Base-by-base conservation (phyloP, 2,888 invertebrate species). In the Tridacna gigas region DNA sequence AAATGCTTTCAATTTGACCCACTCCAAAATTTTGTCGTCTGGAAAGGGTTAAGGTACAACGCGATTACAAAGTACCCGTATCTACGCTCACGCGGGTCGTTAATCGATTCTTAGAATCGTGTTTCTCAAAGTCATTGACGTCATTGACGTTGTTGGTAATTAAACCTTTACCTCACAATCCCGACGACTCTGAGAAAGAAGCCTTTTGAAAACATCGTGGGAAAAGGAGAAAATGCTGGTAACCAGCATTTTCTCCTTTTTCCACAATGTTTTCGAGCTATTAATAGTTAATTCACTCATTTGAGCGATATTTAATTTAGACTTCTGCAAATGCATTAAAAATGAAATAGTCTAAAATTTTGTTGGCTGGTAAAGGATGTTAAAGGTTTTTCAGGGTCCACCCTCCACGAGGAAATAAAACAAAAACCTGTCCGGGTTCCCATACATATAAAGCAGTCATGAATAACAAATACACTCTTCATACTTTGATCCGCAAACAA, bases 121-220 rank as follows among this genome's bases (percentile, higher is more conserved):
- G 37, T 67, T 76, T 61, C 61, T 45, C 60, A 66, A 79, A 83
- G 83, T 71, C 83, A 37, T 37, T 37, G 83, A 79, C 83, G n/a
- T n/a, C n/a, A 83, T 76, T 83, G 83, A 79, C 83, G 74, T 79
- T 83, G 60, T 65, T 66, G 47, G 73, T 63, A 81, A 80, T 80
- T 80, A 80, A 74, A 37, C 37, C 37, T 37, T 37, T 7, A 37
- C 37, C 37, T 7, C 7, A 7, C 37, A 7, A 26, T 45, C n/a
- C 45, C n/a, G 60, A 63, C 73, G 25, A 48, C 22, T 48, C 76
- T 37, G 71, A 75, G 69, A 71, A 65, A 28, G 76, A 61, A 37
- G 37, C 7, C 37, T 37, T 37, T 37, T 37, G 37, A 37, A 37
- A 37, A 37, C 37, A 37, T 37, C 7, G 37, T 37, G 37, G 37